Conservation (phyloP, 2,797 vertebrate species). For the Gephyroberyx darwinii region DNA sequence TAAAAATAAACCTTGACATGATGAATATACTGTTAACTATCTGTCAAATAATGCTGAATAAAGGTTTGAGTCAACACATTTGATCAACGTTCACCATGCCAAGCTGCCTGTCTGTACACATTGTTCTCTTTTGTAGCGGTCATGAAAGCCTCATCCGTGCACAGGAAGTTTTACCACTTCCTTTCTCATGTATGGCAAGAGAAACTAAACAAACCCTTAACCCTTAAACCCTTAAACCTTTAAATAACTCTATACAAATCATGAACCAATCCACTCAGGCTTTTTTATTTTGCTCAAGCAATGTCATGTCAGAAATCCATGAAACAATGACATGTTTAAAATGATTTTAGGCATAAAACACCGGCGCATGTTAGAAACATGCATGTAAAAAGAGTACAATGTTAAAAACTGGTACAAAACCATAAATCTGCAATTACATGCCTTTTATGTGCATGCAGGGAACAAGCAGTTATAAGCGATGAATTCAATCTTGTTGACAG, state of each 20-base stretch:
- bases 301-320: not conserved
- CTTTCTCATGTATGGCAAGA: slow-evolving; percentile 35
- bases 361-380: not conserved
- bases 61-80: slow-evolving; percentile 24
- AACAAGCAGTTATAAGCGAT: too few species aligned
- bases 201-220: not conserved
- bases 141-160: slow-evolving; percentile 45
- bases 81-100: not conserved
- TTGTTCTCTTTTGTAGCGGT: slow-evolving; percentile 12
- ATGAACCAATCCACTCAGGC: not conserved
- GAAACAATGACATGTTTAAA: not conserved
- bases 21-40: slow-evolving; percentile 47
- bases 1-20: slow-evolving; percentile 32
- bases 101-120: not conserved
- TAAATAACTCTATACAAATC: not conserved
- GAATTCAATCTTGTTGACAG: not conserved
- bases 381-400: not conserved
- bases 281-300: slow-evolving; percentile 49
- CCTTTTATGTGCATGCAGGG: not conserved
- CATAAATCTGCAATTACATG: not conserved
- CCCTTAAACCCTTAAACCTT: too few species aligned
- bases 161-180: slow-evolving; percentile 80
- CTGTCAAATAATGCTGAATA: slow-evolving; percentile 26
- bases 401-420: not conserved
- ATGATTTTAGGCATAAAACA: not conserved